Conservation (phyloP, 2,888 invertebrate genomes). For the Sphaeridia pumilis region DNA sequence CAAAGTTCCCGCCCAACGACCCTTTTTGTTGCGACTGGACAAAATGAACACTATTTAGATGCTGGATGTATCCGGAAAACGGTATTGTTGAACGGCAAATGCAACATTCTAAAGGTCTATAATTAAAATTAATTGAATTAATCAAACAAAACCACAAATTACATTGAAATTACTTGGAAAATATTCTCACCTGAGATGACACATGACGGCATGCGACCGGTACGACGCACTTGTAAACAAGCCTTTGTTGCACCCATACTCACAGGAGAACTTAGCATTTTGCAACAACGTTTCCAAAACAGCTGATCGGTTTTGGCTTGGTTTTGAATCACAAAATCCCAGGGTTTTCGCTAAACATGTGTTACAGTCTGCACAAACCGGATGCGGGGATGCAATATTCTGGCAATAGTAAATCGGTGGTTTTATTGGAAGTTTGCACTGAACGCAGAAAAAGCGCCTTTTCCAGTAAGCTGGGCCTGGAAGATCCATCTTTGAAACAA, state of each 20-base stretch:
- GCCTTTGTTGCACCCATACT: background rate
- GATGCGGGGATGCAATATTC: background rate
- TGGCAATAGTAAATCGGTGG: slow-evolving; percentile 5
- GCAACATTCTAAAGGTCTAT: slow-evolving; percentile 3
- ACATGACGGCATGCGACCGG: background rate
- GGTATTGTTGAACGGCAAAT: background rate
- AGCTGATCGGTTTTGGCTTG: background rate
- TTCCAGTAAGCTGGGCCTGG: background rate
- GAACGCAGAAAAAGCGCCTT: background rate
- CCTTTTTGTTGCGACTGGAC: background rate
- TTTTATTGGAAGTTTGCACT: background rate
- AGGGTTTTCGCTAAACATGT: background rate
- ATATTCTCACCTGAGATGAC: slow-evolving; percentile 1
- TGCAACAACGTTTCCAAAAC: background rate
- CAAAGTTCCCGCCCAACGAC: background rate
- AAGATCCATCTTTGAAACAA: background rate
- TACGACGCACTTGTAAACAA: background rate
- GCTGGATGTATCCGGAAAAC: background rate
- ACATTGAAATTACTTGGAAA: background rate
- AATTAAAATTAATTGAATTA: background rate
- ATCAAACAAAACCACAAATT: background rate
- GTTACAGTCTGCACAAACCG: background rate
- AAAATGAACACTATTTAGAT: background rate
- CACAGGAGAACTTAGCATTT: background rate
- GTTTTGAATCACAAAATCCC: background rate